Evolutionary conservation across 2,888 invertebrate genomes (phyloP).

Genomic region (Acanthacorydalis orientalis): DNA sequence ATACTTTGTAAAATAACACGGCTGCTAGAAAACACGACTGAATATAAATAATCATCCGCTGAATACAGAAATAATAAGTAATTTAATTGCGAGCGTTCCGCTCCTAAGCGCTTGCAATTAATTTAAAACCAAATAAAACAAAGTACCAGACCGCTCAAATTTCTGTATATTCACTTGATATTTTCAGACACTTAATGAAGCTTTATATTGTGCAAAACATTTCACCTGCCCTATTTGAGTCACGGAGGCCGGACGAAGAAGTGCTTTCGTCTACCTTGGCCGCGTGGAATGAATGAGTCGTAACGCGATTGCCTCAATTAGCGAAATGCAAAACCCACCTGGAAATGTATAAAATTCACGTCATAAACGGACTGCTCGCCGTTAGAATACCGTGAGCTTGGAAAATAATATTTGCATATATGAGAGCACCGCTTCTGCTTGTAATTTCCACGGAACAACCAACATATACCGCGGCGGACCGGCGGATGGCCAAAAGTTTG

Average conservation of each 20-base stretch:
- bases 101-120: too few relatives aligned
- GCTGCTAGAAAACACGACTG: too few relatives aligned
- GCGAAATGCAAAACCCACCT: constrained; percentile 1
- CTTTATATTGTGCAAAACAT: not conserved
- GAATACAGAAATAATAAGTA: too few relatives aligned
- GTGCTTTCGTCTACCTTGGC: not conserved
- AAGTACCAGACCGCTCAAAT: not conserved
- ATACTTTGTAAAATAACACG: too few relatives aligned
- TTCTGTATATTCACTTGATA: not conserved
- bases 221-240: not conserved
- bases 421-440: not conserved
- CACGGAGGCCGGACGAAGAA: not conserved
- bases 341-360: not conserved
- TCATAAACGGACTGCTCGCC: not conserved
- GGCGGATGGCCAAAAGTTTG: too few relatives aligned
- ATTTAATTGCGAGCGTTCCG: too few relatives aligned
- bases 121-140: too few relatives aligned
- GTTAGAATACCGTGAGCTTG: not conserved
- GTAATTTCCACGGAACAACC: too few relatives aligned
- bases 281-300: not conserved
- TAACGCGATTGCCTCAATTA: constrained; percentile 2
- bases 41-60: too few relatives aligned
- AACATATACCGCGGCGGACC: too few relatives aligned
- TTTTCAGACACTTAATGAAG: not conserved
- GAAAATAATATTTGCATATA: not conserved